Percentiles rank a stretch among this genome's conserved stretches.
These are phyloP conservation scores for Cygnus buccinator DNA, from an alignment of 2,113 vertebrate species.

Conservation along the genomic window DNA sequence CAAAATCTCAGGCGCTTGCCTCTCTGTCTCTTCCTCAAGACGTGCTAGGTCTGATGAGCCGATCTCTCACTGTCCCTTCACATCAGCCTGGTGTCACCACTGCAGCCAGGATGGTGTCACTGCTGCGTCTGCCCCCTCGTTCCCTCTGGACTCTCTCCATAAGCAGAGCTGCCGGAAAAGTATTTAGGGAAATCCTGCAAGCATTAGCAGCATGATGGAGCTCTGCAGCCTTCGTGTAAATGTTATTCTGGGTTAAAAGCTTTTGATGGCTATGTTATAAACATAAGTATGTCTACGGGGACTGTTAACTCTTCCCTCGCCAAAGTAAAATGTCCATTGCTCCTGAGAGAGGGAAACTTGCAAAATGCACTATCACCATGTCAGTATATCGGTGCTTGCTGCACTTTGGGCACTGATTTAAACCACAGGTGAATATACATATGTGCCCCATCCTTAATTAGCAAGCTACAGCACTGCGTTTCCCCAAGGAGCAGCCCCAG, in stretches of 20 bases:
- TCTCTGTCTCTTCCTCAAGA: not conserved
- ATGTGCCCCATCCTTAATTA: not conserved
- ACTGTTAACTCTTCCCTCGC: conserved; percentile 35
- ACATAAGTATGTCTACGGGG: not conserved
- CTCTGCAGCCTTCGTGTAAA: conserved; percentile 34
- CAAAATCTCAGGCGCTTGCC: not conserved
- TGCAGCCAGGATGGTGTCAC: too few species aligned
- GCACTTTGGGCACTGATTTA: not conserved
- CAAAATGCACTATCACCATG: fast-evolving
- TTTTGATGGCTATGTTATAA: conserved; percentile 45
- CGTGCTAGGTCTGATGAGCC: fast-evolving
- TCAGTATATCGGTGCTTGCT: not conserved
- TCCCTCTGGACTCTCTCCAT: not conserved
- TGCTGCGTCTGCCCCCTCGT: not conserved
- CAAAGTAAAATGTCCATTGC: not conserved
- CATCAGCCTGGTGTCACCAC: not conserved
- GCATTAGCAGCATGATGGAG: conserved; percentile 47
- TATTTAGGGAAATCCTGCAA: conserved; percentile 49
- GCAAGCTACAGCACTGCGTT: not conserved
- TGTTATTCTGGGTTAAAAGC: conserved; percentile 62
- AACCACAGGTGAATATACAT: fast-evolving
- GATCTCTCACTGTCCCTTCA: not conserved
- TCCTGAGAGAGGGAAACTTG: not conserved
- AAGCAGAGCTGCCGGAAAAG: conserved; percentile 12
- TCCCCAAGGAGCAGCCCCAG: not conserved